Percentiles rank a stretch among this genome's conserved stretches.
Conservation (phyloP, 2,797 vertebrate genomes). For the Phrynocephalus vlangalii region DNA sequence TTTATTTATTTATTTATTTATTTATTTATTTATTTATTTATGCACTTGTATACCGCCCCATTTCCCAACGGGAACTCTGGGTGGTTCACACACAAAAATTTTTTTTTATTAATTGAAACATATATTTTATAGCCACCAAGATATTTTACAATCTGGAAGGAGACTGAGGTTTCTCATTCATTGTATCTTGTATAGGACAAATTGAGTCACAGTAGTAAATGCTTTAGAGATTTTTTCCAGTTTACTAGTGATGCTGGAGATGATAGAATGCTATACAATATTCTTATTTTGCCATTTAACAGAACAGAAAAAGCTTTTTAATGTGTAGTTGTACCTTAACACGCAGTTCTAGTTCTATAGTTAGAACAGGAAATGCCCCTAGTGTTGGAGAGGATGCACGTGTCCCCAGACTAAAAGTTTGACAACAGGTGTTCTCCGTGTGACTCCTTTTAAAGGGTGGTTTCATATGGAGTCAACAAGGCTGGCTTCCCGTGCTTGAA, state of each 20-base stretch:
- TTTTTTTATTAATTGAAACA: no score
- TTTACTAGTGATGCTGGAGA: neutral
- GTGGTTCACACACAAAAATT: no score
- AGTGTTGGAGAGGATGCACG: neutral
- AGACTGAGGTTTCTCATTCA: no score
- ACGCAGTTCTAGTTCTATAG: slow-evolving; percentile 2
- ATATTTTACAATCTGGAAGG: no score
- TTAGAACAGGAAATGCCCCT: slow-evolving; percentile 12
- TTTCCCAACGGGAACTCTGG: no score
- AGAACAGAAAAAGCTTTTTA: neutral
- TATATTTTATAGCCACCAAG: no score
- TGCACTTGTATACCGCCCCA: no score
- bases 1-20: no score
- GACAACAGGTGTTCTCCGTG: neutral
- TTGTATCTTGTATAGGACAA: no score
- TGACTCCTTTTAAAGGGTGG: neutral
- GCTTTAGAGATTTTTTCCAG: neutral
- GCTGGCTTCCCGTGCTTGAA: neutral
- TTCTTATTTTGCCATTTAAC: neutral
- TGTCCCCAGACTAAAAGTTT: neutral
- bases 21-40: no score
- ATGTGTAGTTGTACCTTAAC: neutral
- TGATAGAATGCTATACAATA: neutral
- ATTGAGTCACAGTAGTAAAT: no score
- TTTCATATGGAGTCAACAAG: neutral